Percentiles rank a stretch among this genome's conserved stretches.
Evolutionary conservation across 92 coral and sea anemone genomes (phyloP).

Genomic region (Porites rus): DNA sequence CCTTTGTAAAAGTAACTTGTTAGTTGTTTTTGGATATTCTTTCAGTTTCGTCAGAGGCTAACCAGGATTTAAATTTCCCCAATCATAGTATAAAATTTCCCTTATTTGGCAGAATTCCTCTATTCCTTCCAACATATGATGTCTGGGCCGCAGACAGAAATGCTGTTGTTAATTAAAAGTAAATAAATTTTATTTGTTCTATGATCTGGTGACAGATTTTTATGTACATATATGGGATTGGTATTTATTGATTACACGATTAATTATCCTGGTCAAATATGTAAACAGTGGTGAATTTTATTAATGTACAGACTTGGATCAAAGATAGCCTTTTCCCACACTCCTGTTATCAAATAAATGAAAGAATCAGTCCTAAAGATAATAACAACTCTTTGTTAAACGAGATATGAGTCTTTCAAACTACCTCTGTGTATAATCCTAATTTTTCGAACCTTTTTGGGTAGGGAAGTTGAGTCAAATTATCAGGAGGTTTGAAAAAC

Average conservation of each 20-base stretch:
- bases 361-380: no score
- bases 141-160: constrained; percentile 12
- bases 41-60: neutral
- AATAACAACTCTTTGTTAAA: no score
- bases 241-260: no score
- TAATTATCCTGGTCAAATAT: neutral
- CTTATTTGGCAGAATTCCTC: constrained; percentile 10
- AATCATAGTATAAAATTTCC: no score
- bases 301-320: neutral
- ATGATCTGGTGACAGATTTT: neutral
- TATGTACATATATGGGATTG: neutral
- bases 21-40: neutral
- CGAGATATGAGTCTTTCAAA: no score
- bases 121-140: neutral
- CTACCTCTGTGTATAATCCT: no score
- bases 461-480: no score
- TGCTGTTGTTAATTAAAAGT: constrained; percentile 6
- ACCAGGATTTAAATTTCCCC: neutral
- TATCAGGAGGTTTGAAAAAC: no score
- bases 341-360: no score
- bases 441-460: no score
- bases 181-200: constrained; percentile 6
- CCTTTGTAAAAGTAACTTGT: neutral
- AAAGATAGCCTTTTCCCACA: no score
- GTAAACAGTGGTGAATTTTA: neutral